Evolutionary conservation across 2,113 vertebrate species (phyloP), one percentile per base, ranked within the genome.

Genomic region (Opisthocomus hoazin): DNA sequence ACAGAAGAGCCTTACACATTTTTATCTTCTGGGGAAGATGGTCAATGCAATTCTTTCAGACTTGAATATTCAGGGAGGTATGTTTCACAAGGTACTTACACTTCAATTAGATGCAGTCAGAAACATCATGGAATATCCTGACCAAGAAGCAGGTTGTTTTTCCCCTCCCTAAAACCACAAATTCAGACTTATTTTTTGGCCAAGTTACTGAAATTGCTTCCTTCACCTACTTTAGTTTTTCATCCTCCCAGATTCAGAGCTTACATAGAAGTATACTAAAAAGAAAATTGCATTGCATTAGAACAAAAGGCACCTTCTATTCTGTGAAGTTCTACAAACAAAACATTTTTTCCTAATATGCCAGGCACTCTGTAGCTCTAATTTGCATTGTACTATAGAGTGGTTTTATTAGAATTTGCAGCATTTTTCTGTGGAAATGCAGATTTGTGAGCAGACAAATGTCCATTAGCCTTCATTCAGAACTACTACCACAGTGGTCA

Each of bases 401-500:
- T 75, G 34, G 46, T 89, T 85, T 89, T 79, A 32, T 81, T 87
- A 85, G 16, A 60, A 53, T 84, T 66, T 43, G 16, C 46, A n/a
- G 6, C 85, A 39, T 87, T 92, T 90, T 85, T 66, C 69, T 36
- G 23, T 82, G 87, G 84, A 93, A 94, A 89, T 21, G 45, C n/a
- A 50, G 46, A 30, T n/a, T 89, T 95, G 70, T 79, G 76, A 79
- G 87, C 54, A 97, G 65, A 89, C 70, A 94, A 83, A 18, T 16
- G 60, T 74, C 69, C 66, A 58, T 76, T 93, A 77, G 66, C 36
- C 29, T 92, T 93, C 61, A 56, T 94, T 57, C 48, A 50, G 88
- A 96, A 54, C 66, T 12, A 71, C 60, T 53, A 21, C 56, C 57
- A 85, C 12, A 57, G 51, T 0, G 0, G 68, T 91, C 18, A 66